Evolutionary conservation across 2,113 vertebrate genomes (phyloP).

Genomic region (Marmota flaviventris): DNA sequence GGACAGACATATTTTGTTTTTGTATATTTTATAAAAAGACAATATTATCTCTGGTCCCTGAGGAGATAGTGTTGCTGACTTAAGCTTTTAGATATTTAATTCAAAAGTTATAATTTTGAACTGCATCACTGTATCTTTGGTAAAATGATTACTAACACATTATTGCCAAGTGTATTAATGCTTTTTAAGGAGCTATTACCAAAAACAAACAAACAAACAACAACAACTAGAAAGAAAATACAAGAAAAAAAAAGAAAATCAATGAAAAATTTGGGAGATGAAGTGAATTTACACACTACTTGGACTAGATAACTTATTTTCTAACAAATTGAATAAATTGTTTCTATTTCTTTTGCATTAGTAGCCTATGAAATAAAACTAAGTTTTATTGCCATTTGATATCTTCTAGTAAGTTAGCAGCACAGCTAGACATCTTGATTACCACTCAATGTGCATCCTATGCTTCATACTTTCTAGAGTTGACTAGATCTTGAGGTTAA

Average conservation of each 20-base stretch:
- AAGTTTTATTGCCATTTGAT: neutral
- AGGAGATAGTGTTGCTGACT: neutral
- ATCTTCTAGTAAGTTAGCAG: neutral
- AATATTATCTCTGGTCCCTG: neutral
- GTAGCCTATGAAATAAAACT: neutral
- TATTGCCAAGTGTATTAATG: neutral
- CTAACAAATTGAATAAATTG: neutral
- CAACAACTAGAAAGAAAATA: neutral
- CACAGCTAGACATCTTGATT: neutral
- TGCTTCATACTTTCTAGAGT: neutral
- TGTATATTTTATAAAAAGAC: neutral
- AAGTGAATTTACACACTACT: neutral
- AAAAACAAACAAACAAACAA: too few relatives aligned
- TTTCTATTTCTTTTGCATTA: constrained; percentile 26
- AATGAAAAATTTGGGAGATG: neutral
- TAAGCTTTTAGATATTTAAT: neutral
- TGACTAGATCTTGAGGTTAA: neutral
- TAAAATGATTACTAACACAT: neutral
- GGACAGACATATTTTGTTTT: neutral
- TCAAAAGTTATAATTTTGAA: constrained; percentile 9
- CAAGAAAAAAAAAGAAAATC: neutral
- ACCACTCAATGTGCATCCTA: neutral
- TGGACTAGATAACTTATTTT: neutral
- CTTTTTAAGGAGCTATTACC: neutral
- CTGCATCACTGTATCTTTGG: neutral